Evolutionary conservation across 2,888 invertebrate species (phyloP).

Genomic region (Ectropis crepuscularia): DNA sequence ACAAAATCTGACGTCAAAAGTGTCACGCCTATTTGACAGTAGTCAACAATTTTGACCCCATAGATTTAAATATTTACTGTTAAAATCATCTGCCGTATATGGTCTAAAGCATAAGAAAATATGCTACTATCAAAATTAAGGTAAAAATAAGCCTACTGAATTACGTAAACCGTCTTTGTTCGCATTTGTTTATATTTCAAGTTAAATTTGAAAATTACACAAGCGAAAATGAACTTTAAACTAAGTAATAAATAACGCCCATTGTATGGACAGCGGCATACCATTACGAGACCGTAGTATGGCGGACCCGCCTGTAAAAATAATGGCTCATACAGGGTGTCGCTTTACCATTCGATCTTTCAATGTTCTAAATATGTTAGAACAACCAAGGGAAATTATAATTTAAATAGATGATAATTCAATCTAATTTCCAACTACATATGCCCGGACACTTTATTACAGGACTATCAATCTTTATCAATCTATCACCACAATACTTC

Average conservation of each 20-base stretch:
- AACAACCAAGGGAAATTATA: too few species aligned
- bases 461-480: too few species aligned
- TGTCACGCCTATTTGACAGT: too few species aligned
- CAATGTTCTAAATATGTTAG: too few species aligned
- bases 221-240: conserved; percentile 15
- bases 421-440: too few species aligned
- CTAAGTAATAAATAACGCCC: conserved; percentile 14
- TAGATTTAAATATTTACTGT: too few species aligned
- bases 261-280: conserved; percentile 21
- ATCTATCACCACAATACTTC: too few species aligned
- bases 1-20: too few species aligned
- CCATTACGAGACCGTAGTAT: conserved; percentile 21
- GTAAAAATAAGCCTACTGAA: conserved; percentile 1
- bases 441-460: too few species aligned
- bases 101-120: neutral
- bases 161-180: neutral
- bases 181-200: conserved; percentile 8
- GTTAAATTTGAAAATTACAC: conserved; percentile 2
- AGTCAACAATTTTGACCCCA: too few species aligned
- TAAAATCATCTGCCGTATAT: too few species aligned
- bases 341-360: neutral
- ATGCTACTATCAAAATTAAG: neutral
- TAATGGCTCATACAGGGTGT: conserved; percentile 10
- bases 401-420: too few species aligned
- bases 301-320: conserved; percentile 16